Conservation (phyloP, 2,113 vertebrate species). For the Coptodon rendalli region DNA sequence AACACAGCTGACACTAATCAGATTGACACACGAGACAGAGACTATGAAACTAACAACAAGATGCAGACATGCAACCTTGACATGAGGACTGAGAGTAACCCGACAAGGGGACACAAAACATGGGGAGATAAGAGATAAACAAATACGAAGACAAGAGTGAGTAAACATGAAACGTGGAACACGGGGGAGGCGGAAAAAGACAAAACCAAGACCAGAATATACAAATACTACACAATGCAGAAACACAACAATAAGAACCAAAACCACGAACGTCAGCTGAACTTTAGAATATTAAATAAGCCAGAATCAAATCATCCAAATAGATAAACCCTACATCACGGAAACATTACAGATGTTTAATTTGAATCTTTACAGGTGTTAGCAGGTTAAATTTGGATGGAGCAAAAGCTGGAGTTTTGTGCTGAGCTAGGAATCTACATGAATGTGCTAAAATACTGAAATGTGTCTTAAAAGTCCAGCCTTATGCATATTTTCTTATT, state of each 20-base stretch:
- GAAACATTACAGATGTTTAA: neutral
- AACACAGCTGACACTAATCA: neutral
- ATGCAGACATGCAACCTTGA: neutral
- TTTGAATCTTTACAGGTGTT: neutral
- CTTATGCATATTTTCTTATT: neutral
- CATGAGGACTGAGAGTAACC: neutral
- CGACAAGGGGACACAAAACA: neutral
- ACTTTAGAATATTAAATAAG: neutral
- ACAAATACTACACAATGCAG: neutral
- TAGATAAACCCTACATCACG: neutral
- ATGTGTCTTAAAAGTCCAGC: neutral
- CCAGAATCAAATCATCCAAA: accelerated
- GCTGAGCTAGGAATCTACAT: neutral
- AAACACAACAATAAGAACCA: neutral
- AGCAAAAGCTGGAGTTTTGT: no score
- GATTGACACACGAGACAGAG: neutral
- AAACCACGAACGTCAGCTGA: neutral
- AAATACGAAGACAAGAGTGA: neutral
- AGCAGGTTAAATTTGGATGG: neutral
- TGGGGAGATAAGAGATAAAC: neutral
- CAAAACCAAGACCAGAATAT: neutral
- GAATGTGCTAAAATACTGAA: neutral
- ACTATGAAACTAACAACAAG: neutral
- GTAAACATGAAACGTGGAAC: neutral
- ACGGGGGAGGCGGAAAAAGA: neutral